Evolutionary conservation across 2,113 vertebrate genomes (phyloP).

Genomic region (Enhydra lutris): DNA sequence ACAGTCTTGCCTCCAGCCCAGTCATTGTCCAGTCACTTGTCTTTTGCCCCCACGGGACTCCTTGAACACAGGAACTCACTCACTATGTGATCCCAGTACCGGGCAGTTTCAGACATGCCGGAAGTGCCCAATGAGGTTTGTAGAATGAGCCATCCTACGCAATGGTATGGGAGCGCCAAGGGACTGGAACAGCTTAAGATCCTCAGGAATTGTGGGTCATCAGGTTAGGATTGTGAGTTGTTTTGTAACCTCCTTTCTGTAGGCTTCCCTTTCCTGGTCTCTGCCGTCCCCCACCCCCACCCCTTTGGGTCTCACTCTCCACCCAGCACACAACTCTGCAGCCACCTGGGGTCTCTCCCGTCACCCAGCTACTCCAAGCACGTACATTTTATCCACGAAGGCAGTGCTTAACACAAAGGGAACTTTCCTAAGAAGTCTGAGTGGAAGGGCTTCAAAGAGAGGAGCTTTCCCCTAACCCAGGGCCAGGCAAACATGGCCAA

Average conservation of each 20-base stretch:
- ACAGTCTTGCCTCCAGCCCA: background rate
- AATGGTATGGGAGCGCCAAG: background rate
- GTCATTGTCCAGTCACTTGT: too few relatives aligned
- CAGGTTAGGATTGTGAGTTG: too few relatives aligned
- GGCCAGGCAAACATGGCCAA: background rate
- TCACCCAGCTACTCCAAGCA: accelerated
- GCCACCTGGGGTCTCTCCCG: background rate
- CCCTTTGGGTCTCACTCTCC: background rate
- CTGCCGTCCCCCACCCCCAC: background rate
- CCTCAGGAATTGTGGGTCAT: background rate
- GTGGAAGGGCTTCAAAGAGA: background rate
- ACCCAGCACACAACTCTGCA: background rate
- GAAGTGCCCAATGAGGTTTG: background rate
- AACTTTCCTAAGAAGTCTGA: background rate
- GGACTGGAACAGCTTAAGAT: background rate
- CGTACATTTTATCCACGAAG: background rate
- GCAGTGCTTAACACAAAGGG: background rate
- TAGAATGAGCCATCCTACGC: background rate
- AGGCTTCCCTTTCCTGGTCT: background rate
- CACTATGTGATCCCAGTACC: background rate
- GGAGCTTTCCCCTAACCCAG: too few relatives aligned
- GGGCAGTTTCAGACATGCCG: background rate
- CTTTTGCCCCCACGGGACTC: background rate
- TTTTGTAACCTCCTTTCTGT: background rate
- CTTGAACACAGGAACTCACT: background rate